A percentile compares a stretch with the other conserved stretches of the same genome.
These are phyloP conservation scores for Thymelicus lineola DNA, from an alignment of 2,888 invertebrate genomes.

Conservation along the genomic window DNA sequence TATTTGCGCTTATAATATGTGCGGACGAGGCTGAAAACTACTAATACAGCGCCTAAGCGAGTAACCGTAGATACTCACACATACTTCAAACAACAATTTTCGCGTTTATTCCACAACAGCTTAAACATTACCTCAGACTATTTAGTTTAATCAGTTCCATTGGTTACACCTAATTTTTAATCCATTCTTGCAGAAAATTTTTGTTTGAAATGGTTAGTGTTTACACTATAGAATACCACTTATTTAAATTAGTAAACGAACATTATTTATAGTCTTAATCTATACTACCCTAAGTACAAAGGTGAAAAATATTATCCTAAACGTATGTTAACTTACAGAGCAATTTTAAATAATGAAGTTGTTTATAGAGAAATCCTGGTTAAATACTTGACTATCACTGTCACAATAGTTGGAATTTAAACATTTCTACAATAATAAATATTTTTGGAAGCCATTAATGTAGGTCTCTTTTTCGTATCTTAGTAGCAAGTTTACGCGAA, in stretches of 20 bases:
- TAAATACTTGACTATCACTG: conserved; percentile 35
- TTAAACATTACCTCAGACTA: conserved; percentile 68
- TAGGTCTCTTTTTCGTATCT: conserved; percentile 14
- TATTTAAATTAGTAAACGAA: conserved; percentile 46
- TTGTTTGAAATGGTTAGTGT: conserved; percentile 66
- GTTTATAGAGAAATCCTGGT: conserved; percentile 20
- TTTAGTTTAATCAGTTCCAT: conserved; percentile 65
- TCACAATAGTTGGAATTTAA: conserved; percentile 16
- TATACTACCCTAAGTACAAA: conserved; percentile 71
- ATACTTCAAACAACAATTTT: conserved; percentile 74
- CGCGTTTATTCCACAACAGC: conserved; percentile 53
- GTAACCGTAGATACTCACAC: conserved; percentile 26
- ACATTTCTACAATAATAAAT: conserved; percentile 1
- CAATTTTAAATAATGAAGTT: conserved; percentile 49
- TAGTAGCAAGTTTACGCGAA: conserved; percentile 3
- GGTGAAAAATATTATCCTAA: conserved; percentile 66
- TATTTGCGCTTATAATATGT: conserved; percentile 29
- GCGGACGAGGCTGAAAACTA: conserved; percentile 39
- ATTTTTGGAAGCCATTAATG: conserved; percentile 51
- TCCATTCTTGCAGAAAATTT: conserved; percentile 58
- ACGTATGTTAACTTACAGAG: conserved; percentile 51
- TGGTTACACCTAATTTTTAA: conserved; percentile 55
- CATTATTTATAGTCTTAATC: conserved; percentile 56
- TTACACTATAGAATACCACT: conserved; percentile 51
- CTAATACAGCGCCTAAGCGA: conserved; percentile 40